These are phyloP conservation scores for Mustela nigripes DNA, from an alignment of 2,113 vertebrate genomes.

Conservation along the genomic window DNA sequence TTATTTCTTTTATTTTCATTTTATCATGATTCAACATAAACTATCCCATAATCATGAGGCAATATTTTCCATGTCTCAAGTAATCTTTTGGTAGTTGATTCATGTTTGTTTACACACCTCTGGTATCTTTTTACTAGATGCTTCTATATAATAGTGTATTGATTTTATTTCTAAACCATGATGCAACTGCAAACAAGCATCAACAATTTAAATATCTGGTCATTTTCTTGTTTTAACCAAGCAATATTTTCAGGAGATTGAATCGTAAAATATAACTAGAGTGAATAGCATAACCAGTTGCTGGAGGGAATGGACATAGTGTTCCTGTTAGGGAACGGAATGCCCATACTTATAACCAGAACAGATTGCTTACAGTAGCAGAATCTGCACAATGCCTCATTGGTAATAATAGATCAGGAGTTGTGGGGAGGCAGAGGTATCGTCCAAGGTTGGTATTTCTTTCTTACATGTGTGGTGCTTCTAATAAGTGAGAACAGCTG, in stretches of 20 bases:
- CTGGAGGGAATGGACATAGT: background rate
- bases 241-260: background rate
- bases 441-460: slow-evolving; percentile 28
- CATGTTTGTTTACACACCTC: background rate
- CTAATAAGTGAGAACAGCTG: slow-evolving; percentile 29
- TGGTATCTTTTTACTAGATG: background rate
- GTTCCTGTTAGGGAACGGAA: background rate
- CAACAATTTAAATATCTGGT: slow-evolving; percentile 38
- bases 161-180: slow-evolving; percentile 62
- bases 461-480: background rate
- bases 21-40: slow-evolving; percentile 6
- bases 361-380: background rate
- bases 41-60: background rate
- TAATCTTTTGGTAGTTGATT: slow-evolving; percentile 4
- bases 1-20: slow-evolving; percentile 4
- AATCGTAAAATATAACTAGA: slow-evolving; percentile 30
- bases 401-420: background rate
- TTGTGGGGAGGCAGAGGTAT: background rate
- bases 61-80: background rate
- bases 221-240: slow-evolving; percentile 40
- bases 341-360: background rate
- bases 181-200: background rate
- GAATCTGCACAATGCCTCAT: background rate
- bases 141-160: background rate
- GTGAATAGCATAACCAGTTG: background rate